These are phyloP conservation scores for Caretta caretta DNA, from an alignment of 2,113 vertebrate genomes.

Conservation along the genomic window DNA sequence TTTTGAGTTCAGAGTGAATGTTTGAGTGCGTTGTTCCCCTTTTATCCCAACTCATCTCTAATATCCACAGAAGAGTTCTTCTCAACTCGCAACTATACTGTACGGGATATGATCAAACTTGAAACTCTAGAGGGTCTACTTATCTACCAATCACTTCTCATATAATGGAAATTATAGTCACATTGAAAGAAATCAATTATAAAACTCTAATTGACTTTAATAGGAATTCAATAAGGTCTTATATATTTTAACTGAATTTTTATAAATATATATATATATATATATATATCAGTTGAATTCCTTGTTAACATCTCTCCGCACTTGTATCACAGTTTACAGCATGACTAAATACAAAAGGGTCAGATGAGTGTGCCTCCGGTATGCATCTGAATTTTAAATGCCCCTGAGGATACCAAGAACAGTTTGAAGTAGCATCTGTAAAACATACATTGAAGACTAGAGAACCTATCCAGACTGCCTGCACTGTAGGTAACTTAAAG, in stretches of 20 bases:
- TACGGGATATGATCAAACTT: neutral
- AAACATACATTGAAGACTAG: neutral
- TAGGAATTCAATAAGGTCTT: conserved; percentile 41
- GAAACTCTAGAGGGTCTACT: neutral
- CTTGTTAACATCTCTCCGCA: conserved; percentile 38
- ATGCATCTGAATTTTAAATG: conserved; percentile 40
- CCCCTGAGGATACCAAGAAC: conserved; percentile 19
- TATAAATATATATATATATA: conserved; percentile 18
- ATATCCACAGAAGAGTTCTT: neutral
- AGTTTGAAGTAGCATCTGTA: conserved; percentile 49
- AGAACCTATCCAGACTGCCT: neutral
- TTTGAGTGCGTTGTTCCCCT: neutral
- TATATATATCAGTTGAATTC: conserved; percentile 39
- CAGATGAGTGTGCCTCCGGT: conserved; percentile 8
- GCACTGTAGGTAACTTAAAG: conserved; percentile 2
- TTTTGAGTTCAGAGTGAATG: neutral
- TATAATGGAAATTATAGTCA: neutral
- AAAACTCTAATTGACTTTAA: conserved; percentile 47
- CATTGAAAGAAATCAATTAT: neutral
- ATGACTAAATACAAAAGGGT: conserved; percentile 44
- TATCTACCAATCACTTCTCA: neutral
- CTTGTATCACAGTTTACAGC: conserved; percentile 28
- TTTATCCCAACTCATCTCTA: neutral
- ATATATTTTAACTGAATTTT: conserved; percentile 61
- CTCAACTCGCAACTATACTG: neutral